Conservation (phyloP, 2,797 vertebrate species). For the Novumbra hubbsi region DNA sequence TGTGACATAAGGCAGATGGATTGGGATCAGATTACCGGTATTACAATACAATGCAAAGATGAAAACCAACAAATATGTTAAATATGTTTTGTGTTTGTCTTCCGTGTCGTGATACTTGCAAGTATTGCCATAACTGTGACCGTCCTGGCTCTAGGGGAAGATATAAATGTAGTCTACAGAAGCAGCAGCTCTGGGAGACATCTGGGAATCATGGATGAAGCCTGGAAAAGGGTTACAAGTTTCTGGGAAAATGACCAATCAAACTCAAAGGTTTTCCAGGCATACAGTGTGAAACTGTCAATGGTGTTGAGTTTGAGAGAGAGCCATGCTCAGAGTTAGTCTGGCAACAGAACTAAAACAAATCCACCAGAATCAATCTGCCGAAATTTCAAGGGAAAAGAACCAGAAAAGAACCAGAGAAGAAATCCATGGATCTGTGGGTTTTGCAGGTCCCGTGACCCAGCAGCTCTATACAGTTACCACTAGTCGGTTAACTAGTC, state of each 20-base stretch:
- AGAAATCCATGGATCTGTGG: slow-evolving; percentile 22
- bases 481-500: slow-evolving; percentile 15
- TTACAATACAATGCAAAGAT: too few species aligned
- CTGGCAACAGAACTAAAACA: background rate
- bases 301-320: slow-evolving; percentile 44
- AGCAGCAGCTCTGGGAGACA: slow-evolving; percentile 63
- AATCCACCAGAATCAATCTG: slow-evolving; percentile 14
- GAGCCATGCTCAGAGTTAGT: slow-evolving; percentile 29
- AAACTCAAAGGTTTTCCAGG: slow-evolving; percentile 51
- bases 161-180: slow-evolving; percentile 54
- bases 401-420: slow-evolving; percentile 1
- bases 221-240: slow-evolving; percentile 64
- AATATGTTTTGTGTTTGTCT: too few species aligned
- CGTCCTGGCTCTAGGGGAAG: too few species aligned
- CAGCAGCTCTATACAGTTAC: slow-evolving; percentile 36
- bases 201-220: slow-evolving; percentile 49
- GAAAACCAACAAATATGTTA: too few species aligned
- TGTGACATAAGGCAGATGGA: background rate
- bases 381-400: slow-evolving; percentile 23
- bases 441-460: slow-evolving; percentile 34
- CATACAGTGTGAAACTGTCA: slow-evolving; percentile 37
- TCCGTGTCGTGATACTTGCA: too few species aligned
- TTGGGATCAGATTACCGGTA: too few species aligned
- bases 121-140: too few species aligned
- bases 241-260: slow-evolving; percentile 57